phyloP scores from a whole-genome alignment of 1,140 invertebrate genomes.

The Drosophila pallidifrons region DNA sequence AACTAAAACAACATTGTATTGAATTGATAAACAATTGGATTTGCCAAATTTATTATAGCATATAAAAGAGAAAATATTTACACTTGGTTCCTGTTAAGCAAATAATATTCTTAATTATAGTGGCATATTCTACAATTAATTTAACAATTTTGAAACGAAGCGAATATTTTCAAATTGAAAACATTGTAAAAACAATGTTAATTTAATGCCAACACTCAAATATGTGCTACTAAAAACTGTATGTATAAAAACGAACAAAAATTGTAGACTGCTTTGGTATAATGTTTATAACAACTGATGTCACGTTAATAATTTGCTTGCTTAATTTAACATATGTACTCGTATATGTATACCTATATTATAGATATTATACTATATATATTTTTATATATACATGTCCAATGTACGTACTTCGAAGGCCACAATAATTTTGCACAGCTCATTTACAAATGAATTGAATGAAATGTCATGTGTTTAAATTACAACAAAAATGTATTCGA shows the following conservation, averaged over 20 bases:
- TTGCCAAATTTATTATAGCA: conserved; percentile 76
- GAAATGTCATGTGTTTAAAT: conserved; percentile 4
- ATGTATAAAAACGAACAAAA: conserved; percentile 38
- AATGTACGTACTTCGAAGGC: conserved; percentile 37
- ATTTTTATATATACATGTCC: conserved; percentile 61
- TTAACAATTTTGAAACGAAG: background rate
- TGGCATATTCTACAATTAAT: conserved; percentile 10
- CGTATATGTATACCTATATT: conserved; percentile 27
- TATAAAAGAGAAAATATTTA: conserved; percentile 52
- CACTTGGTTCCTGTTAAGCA: conserved; percentile 73
- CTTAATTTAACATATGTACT: conserved; percentile 35
- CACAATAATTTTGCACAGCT: conserved; percentile 49
- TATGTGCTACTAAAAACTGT: background rate
- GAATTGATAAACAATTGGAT: conserved; percentile 36
- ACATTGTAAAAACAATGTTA: conserved; percentile 14
- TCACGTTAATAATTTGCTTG: conserved; percentile 48
- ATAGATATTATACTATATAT: conserved; percentile 28
- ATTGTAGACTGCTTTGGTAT: conserved; percentile 68
- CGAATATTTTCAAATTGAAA: conserved; percentile 4
- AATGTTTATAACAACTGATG: conserved; percentile 22
- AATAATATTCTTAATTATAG: conserved; percentile 58
- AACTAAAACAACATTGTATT: conserved; percentile 31
- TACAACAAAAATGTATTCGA: conserved; percentile 2
- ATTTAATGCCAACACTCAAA: conserved; percentile 19
- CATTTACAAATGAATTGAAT: conserved; percentile 3